Conservation (phyloP, 2,113 vertebrate species). For the Calcarius ornatus region DNA sequence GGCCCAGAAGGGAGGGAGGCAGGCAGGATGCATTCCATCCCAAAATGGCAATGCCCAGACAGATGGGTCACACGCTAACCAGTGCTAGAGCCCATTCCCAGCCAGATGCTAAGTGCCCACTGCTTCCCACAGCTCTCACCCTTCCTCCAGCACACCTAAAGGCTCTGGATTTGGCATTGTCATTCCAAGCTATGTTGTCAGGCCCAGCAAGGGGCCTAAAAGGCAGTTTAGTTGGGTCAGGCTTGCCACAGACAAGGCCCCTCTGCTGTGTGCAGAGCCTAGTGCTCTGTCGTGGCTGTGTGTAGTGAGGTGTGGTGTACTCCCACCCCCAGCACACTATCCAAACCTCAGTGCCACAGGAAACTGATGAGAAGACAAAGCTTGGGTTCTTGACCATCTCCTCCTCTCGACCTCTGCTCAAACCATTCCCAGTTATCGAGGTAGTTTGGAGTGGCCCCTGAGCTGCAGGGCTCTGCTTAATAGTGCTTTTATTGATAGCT, state of each 20-base stretch:
- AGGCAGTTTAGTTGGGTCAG: background rate
- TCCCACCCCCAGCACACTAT: too few species aligned
- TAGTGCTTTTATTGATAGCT: background rate
- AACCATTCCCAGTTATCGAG: background rate
- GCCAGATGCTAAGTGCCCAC: background rate
- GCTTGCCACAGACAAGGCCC: background rate
- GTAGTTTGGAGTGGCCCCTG: background rate
- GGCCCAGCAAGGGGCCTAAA: background rate
- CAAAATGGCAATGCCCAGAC: background rate
- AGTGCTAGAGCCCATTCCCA: fast-evolving
- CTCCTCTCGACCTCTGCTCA: background rate
- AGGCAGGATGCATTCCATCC: background rate
- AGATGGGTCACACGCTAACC: background rate
- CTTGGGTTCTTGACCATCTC: background rate
- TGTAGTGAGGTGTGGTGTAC: background rate
- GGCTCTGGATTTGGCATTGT: background rate
- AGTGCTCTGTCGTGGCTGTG: fast-evolving
- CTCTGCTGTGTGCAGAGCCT: too few species aligned
- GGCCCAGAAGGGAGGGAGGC: background rate
- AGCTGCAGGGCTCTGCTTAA: background rate
- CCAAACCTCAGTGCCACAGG: background rate
- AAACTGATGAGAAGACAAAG: background rate
- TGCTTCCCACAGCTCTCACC: fast-evolving
- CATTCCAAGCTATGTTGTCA: background rate
- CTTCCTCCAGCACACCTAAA: background rate